Conservation (phyloP, 92 coral and sea anemone genomes). For the Scolanthus callimorphus region DNA sequence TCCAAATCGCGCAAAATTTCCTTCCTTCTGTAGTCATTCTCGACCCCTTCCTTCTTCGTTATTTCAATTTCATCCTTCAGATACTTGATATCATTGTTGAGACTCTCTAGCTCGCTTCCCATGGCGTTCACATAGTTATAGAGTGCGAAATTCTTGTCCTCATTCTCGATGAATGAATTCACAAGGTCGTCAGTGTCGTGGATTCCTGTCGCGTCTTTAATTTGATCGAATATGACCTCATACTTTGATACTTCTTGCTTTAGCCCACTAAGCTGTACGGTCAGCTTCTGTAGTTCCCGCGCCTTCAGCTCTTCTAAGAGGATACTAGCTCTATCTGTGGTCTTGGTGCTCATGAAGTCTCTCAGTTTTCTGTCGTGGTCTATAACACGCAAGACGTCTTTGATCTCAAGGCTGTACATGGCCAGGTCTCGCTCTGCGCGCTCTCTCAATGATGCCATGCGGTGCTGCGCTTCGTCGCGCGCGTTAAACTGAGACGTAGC, state of each 20-base stretch:
- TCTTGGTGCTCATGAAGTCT: slow-evolving; percentile 85
- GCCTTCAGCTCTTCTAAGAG: slow-evolving; percentile 63
- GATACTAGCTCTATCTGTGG: slow-evolving; percentile 77
- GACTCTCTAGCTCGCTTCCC: slow-evolving; percentile 80
- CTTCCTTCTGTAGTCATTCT: slow-evolving; percentile 64
- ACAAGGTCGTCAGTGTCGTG: slow-evolving; percentile 81
- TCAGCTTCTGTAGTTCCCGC: slow-evolving; percentile 51
- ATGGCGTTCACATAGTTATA: slow-evolving; percentile 85
- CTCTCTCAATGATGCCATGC: slow-evolving; percentile 87
- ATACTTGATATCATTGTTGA: slow-evolving; percentile 71
- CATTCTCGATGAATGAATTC: slow-evolving; percentile 77
- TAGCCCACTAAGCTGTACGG: slow-evolving; percentile 59
- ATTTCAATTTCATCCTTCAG: slow-evolving; percentile 66
- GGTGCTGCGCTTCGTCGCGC: slow-evolving; percentile 95
- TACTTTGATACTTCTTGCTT: slow-evolving; percentile 66
- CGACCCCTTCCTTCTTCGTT: slow-evolving; percentile 66
- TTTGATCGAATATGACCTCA: slow-evolving; percentile 79
- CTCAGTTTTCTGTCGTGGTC: slow-evolving; percentile 93
- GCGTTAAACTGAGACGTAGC: slow-evolving; percentile 68
- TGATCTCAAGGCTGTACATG: slow-evolving; percentile 66
- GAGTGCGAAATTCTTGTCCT: slow-evolving; percentile 96
- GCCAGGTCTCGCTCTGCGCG: slow-evolving; percentile 92
- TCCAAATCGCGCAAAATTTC: slow-evolving; percentile 80
- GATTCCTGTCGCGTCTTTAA: slow-evolving; percentile 85
- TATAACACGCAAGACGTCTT: slow-evolving; percentile 86